Percentiles rank a stretch among this genome's conserved stretches.
phyloP scores from a whole-genome alignment of 1,140 invertebrate species.

The Popillia japonica region DNA sequence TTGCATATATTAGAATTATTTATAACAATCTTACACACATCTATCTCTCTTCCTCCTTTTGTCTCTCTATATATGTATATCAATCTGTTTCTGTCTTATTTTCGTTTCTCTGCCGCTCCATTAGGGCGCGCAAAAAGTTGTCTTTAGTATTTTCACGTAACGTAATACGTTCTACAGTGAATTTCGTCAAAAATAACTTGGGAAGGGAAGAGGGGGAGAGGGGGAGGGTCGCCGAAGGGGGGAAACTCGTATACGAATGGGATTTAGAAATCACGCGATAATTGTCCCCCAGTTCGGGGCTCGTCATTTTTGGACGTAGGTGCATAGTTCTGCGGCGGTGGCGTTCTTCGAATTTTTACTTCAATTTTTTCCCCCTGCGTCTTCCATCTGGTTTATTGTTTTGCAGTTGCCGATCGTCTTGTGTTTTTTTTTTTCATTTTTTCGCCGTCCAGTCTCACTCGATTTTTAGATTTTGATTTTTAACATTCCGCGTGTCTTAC shows the following conservation, averaged over 20 bases:
- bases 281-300: not conserved
- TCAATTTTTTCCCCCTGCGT: not conserved
- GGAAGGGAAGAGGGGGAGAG: not conserved
- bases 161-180: not conserved
- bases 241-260: not conserved
- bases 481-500: not conserved
- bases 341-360: not conserved
- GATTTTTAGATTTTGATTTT: not conserved
- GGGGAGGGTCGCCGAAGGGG: not conserved
- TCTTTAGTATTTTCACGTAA: too few relatives aligned
- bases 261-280: slow-evolving; percentile 2
- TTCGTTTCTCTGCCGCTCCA: too few relatives aligned
- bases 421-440: not conserved
- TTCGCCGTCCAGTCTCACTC: not conserved
- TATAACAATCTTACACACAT: too few relatives aligned
- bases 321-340: not conserved
- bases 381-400: not conserved
- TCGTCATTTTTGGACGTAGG: not conserved
- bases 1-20: too few relatives aligned
- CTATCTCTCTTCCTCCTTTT: too few relatives aligned
- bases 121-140: too few relatives aligned
- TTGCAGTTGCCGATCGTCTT: not conserved
- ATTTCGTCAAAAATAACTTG: not conserved
- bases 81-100: too few relatives aligned
- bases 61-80: too few relatives aligned